phyloP scores from a whole-genome alignment of 1,140 invertebrate species.

The Bombus waltoni region DNA sequence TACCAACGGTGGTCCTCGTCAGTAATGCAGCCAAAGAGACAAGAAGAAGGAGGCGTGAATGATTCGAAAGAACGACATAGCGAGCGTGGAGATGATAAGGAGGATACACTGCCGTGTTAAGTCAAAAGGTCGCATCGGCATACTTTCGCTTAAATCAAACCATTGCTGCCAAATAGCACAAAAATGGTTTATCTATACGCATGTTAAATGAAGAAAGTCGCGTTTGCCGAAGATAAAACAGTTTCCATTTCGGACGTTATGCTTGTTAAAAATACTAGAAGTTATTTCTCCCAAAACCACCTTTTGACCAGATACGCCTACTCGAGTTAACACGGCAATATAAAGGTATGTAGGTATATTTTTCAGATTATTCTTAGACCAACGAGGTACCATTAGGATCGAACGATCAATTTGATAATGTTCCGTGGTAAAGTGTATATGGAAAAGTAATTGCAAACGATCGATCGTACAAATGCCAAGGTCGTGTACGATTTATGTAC shows the following conservation, averaged over 20 bases:
- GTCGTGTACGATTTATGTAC: slow-evolving; percentile 18
- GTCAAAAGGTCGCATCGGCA: too few species aligned
- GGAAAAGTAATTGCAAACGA: neutral
- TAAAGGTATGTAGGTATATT: neutral
- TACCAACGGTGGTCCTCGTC: slow-evolving; percentile 74
- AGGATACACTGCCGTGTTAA: neutral
- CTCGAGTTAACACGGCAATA: too few species aligned
- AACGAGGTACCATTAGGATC: neutral
- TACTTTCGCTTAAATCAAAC: too few species aligned
- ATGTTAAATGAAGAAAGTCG: too few species aligned
- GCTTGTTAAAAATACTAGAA: too few species aligned
- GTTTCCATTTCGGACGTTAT: too few species aligned
- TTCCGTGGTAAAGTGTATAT: neutral
- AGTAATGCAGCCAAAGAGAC: slow-evolving; percentile 73
- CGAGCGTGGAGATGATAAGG: slow-evolving; percentile 6
- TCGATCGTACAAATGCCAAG: slow-evolving; percentile 35
- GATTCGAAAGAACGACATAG: slow-evolving; percentile 56
- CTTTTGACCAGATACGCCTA: too few species aligned
- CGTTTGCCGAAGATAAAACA: too few species aligned
- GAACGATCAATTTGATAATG: neutral
- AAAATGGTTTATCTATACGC: too few species aligned
- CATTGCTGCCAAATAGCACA: too few species aligned
- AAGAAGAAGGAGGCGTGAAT: slow-evolving; percentile 62
- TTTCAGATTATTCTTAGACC: neutral
- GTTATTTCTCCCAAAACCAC: too few species aligned